Base-by-base conservation (phyloP, 1,140 invertebrate species). In the Aphis gossypii region DNA sequence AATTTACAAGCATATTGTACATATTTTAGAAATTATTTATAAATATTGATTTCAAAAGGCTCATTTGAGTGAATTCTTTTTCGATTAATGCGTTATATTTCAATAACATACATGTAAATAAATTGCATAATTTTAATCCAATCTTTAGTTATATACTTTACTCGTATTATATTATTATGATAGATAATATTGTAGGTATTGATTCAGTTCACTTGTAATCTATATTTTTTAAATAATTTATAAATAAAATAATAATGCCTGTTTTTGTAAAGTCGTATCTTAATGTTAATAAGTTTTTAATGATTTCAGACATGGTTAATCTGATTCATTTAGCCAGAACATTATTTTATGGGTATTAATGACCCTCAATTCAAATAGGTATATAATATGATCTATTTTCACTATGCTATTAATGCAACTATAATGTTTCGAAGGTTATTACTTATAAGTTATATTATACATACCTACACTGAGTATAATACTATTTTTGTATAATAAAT, bases 121-220 rank as follows among this genome's bases (percentile, higher is more conserved):
- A 76, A 76, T 76, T 76, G 18, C n/a, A 76, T 76, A 76, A 76
- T 76, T 76, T 76, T 76, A 76, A n/a, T 76, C n/a, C 14, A 76
- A 14, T 5, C 14, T 76, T 76, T n/a, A 76, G 60, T n/a, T 76
- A 5, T n/a, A n/a, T 76, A 76, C 18, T 76, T n/a, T 35, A 18
- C 18, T 51, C 11, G 48, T 51, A 76, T 76, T 60, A 30, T 76
- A 60, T 60, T 60, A 60, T 60, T 14, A n/a, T 76, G 30, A 35
- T 76, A n/a, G 14, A 76, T 68, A 68, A 68, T 68, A 68, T 60
- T 30, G 30, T n/a, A 68, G 3, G 60, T 76, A n/a, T n/a, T 76
- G n/a, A 76, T 83, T 2, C 38, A 83, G 41, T 86, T 30, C 11
- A 44, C 2, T 44, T 23, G 38, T 3, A 41, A 4, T 86, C 3